phyloP scores from a whole-genome alignment of 1,140 invertebrate species.

The Laupala kohalensis region DNA sequence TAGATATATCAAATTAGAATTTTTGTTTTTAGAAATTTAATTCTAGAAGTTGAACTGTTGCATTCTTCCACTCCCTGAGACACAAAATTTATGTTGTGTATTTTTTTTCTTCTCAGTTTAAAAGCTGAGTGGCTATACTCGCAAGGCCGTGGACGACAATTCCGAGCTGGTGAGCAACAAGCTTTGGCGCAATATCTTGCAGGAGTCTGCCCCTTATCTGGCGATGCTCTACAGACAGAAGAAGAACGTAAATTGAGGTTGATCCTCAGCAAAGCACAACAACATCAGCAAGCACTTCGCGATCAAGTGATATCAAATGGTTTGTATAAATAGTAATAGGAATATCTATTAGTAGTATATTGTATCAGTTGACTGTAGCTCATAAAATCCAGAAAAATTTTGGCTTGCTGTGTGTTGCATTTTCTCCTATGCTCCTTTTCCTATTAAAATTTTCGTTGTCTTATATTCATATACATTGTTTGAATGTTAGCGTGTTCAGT shows the following conservation, averaged over 20 bases:
- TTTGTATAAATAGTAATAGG: neutral
- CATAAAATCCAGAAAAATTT: too few species aligned
- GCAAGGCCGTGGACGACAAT: constrained; percentile 78
- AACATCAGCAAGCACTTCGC: constrained; percentile 65
- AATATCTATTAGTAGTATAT: too few species aligned
- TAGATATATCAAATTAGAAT: too few species aligned
- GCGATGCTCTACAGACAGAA: constrained; percentile 62
- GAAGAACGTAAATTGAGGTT: constrained; percentile 72
- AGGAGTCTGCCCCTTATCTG: constrained; percentile 59
- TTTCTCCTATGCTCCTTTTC: too few species aligned
- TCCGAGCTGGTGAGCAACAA: constrained; percentile 68
- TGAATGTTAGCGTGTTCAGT: too few species aligned
- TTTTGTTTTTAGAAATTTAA: too few species aligned
- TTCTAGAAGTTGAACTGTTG: too few species aligned
- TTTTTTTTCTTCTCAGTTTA: constrained; percentile 43
- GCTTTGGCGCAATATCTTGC: constrained; percentile 70
- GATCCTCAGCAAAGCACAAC: constrained; percentile 77
- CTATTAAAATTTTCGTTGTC: too few species aligned
- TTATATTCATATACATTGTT: too few species aligned
- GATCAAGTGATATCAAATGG: constrained; percentile 11
- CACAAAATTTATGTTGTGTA: neutral
- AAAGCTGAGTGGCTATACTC: constrained; percentile 93
- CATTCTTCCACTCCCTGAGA: neutral
- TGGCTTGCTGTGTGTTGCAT: too few species aligned
- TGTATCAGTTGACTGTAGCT: too few species aligned